Evolutionary conservation across 2,113 vertebrate species (phyloP).

Genomic region (Odocoileus hemionus): DNA sequence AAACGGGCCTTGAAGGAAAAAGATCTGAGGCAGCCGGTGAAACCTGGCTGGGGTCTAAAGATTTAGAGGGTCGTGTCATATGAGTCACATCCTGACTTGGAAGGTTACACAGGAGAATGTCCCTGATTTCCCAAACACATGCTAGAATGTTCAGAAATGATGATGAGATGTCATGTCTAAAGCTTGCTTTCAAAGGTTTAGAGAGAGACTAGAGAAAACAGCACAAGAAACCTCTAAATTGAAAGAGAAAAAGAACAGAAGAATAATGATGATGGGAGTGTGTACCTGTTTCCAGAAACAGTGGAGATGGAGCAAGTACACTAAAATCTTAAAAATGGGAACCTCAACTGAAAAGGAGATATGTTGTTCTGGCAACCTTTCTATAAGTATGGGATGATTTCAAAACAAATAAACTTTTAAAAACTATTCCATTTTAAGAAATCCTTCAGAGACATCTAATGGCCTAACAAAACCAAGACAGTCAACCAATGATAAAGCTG

Average conservation of each 20-base stretch:
- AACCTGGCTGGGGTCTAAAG: not conserved
- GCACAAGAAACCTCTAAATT: not conserved
- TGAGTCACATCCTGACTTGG: not conserved
- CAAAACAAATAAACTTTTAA: not conserved
- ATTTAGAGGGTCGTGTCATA: not conserved
- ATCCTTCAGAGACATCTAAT: slow-evolving; percentile 41
- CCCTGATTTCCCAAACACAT: not conserved
- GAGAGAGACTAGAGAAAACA: not conserved
- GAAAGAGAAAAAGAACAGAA: not conserved
- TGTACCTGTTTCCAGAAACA: not conserved
- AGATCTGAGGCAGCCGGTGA: not conserved
- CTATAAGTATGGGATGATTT: not conserved
- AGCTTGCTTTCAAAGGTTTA: not conserved
- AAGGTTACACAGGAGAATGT: not conserved
- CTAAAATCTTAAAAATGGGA: not conserved
- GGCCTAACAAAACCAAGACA: slow-evolving; percentile 26
- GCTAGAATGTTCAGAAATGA: not conserved
- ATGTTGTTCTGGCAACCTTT: not conserved
- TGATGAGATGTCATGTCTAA: not conserved
- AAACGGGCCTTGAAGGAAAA: slow-evolving; percentile 11
- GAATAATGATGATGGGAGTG: not conserved
- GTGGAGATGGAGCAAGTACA: not conserved
- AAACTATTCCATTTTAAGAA: not conserved
- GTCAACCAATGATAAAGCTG: not conserved
- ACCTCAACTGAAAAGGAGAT: not conserved